Percentiles rank a stretch among this genome's conserved stretches.
phyloP scores from a whole-genome alignment of 1,140 invertebrate genomes.

The Leptinotarsa defecta region DNA sequence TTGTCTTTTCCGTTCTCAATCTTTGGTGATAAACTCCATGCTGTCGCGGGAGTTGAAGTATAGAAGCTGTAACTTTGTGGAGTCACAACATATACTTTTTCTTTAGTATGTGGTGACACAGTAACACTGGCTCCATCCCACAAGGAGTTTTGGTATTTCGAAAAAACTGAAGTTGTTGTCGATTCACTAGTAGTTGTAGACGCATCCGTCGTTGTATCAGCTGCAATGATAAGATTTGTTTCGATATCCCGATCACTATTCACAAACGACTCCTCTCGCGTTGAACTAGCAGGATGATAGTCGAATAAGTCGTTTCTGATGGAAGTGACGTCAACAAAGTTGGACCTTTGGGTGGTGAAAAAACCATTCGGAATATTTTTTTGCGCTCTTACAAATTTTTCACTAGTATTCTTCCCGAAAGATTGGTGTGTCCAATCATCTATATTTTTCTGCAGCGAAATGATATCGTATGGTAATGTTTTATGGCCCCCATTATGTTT shows the following conservation, averaged over 20 bases:
- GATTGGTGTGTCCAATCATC: conserved; percentile 84
- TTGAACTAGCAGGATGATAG: conserved; percentile 62
- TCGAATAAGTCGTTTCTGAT: conserved; percentile 54
- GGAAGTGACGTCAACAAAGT: conserved; percentile 44
- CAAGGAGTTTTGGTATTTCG: conserved; percentile 39
- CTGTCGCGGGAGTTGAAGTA: conserved; percentile 38
- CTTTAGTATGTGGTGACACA: conserved; percentile 71
- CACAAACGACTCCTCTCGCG: conserved; percentile 56
- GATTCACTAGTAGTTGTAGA: conserved; percentile 8
- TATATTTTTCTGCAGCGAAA: conserved; percentile 78
- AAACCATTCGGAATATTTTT: conserved; percentile 80
- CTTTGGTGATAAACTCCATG: conserved; percentile 46
- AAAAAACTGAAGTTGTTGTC: not conserved
- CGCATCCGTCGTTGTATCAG: conserved; percentile 28
- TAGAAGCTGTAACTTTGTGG: conserved; percentile 62
- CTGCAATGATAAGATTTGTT: conserved; percentile 44
- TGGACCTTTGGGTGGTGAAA: conserved; percentile 64
- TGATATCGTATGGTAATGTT: conserved; percentile 68
- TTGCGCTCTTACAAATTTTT: conserved; percentile 54
- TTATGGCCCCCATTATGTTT: conserved; percentile 9
- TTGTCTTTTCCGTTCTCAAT: conserved; percentile 49
- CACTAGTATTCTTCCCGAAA: conserved; percentile 58
- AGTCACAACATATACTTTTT: conserved; percentile 79
- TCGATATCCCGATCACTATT: conserved; percentile 48
- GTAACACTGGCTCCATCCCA: conserved; percentile 72